A percentile compares a stretch with the other conserved stretches of the same genome.
Evolutionary conservation across 2,888 invertebrate genomes (phyloP).

Genomic region (Melinaea marsaeus): DNA sequence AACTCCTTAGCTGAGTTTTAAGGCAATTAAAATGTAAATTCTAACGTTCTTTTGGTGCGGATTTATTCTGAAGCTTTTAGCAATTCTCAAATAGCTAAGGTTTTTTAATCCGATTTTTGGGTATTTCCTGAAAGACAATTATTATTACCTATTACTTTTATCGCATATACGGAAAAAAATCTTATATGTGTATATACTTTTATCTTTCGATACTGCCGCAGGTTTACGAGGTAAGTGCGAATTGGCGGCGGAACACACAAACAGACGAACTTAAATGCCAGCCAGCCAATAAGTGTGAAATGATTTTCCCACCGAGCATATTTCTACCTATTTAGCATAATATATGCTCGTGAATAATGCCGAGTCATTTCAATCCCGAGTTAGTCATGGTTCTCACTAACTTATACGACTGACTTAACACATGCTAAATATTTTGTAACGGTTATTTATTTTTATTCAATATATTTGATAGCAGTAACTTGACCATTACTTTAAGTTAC

Average conservation of each 20-base stretch:
- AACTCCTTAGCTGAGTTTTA: not conserved
- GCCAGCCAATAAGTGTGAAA: constrained; percentile 27
- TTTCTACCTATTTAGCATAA: constrained; percentile 18
- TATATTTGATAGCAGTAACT: no score
- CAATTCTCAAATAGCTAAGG: no score
- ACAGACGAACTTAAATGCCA: constrained; percentile 46
- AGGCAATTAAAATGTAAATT: no score
- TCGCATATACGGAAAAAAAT: no score
- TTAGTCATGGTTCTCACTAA: constrained; percentile 6
- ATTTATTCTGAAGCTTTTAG: no score
- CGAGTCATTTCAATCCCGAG: constrained; percentile 14
- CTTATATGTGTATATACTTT: not conserved
- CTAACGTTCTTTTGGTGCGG: no score
- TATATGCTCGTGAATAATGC: constrained; percentile 25
- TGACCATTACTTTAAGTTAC: no score
- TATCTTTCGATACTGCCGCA: constrained; percentile 42
- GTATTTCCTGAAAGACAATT: no score
- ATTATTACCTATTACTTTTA: no score
- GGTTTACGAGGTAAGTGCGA: constrained; percentile 53
- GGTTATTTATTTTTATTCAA: not conserved
- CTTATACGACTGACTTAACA: constrained; percentile 2
- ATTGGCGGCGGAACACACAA: constrained; percentile 56
- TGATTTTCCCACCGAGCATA: constrained; percentile 29
- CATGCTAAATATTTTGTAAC: constrained; percentile 7
- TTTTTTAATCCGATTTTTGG: no score